Base-by-base conservation (phyloP, 2,113 vertebrate species). In the Halichoeres trimaculatus region DNA sequence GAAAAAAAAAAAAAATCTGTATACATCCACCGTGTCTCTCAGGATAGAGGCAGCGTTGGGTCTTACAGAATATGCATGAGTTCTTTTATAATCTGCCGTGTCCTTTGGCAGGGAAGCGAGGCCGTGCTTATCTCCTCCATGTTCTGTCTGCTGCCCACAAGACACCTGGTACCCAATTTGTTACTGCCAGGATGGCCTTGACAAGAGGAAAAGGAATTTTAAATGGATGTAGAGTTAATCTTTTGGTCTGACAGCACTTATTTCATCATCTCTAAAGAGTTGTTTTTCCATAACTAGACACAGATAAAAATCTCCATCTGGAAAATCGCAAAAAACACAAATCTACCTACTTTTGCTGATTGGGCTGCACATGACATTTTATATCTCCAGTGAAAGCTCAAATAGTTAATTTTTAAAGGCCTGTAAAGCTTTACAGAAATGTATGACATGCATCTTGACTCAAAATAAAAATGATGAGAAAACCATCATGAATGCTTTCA, bases 91-190 rank as follows among this genome's bases (percentile, higher is more conserved):
- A 86, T 83, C 77, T 83, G 70, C 64, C 40, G 23, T 75, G 79
- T 86, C 81, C 81, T 85, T 84, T 85, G 83, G 83, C 83, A 85
- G 80, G 19, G 57, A 64, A 65, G 77, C 68, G 26, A 66, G 67
- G 62, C 71, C 23, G 19, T 30, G 53, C 77, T 89, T 87, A 88
- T 90, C 86, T 74, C 23, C 66, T 70, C 20, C 59, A 8, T 78
- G 75, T 83, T 78, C 72, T 67, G 64, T 75, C 78, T 26, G 68
- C 66, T 76, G 59, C 66, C 77, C 79, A 84, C 75, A 65, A 75
- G 74, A 85, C 74, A 87, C 78, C 84, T 84, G 88, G 72, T 78
- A 76, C 65, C 80, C 80, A 72, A 89, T 90, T 88, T 81, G 73
- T 87, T 77, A 50, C 72, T 78, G 74, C 76, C 72, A 84, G 36